A percentile compares a stretch with the other conserved stretches of the same genome.
These are phyloP conservation scores for Hippocampus abdominalis DNA, from an alignment of 2,113 vertebrate species.

Conservation along the genomic window DNA sequence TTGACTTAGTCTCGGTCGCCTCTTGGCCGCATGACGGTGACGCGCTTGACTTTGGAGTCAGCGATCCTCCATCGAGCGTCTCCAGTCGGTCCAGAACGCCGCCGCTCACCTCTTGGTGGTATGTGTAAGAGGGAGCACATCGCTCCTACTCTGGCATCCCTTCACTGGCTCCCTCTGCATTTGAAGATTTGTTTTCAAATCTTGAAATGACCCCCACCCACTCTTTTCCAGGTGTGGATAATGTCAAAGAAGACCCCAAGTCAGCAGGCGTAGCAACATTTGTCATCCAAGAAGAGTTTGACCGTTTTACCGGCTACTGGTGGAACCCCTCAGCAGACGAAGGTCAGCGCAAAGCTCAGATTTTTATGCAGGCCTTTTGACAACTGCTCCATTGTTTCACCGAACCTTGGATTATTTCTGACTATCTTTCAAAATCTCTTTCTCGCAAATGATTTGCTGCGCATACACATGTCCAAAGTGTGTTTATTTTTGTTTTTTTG, in stretches of 20 bases:
- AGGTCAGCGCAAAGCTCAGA: conserved; percentile 69
- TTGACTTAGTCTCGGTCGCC: too few relatives aligned
- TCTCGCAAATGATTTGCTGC: background rate
- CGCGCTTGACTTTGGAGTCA: too few relatives aligned
- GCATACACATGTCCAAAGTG: rapidly evolving
- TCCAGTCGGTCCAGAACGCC: too few relatives aligned
- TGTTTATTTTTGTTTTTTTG: background rate
- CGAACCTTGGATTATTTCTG: background rate
- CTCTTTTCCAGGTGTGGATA: conserved; percentile 83
- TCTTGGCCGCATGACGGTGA: too few relatives aligned
- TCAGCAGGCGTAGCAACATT: conserved; percentile 95
- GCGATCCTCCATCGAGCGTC: too few relatives aligned
- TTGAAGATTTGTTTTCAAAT: too few relatives aligned
- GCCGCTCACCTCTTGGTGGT: too few relatives aligned
- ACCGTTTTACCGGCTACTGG: conserved; percentile 96
- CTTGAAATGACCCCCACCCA: too few relatives aligned
- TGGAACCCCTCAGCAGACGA: conserved; percentile 86
- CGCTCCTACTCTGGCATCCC: too few relatives aligned
- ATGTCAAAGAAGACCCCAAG: conserved; percentile 88
- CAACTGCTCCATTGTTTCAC: background rate
- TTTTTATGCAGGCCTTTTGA: background rate
- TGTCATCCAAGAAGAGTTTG: conserved; percentile 98
- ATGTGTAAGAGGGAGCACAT: too few relatives aligned
- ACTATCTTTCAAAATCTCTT: background rate
- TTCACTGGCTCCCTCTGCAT: too few relatives aligned